Evolutionary conservation across 2,797 vertebrate genomes (phyloP).

Genomic region (Crenuchus spilurus): DNA sequence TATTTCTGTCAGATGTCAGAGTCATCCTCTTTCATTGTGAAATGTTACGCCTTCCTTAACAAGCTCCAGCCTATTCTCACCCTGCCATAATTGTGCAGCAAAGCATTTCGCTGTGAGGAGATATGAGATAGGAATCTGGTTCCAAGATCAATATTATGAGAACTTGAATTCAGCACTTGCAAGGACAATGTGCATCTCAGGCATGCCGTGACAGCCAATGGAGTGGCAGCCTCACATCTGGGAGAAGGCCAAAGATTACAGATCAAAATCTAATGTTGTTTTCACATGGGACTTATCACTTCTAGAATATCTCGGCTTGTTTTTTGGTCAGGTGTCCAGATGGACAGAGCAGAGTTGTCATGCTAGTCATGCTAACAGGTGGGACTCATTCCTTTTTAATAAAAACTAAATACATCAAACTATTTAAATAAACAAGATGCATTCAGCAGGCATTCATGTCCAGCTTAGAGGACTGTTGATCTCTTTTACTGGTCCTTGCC

Average conservation of each 20-base stretch:
- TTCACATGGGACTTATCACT: conserved; percentile 39
- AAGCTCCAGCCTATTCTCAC: conserved; percentile 49
- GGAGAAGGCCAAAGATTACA: conserved; percentile 51
- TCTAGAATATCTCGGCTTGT: conserved; percentile 31
- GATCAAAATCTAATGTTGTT: conserved; percentile 39
- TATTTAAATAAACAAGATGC: conserved; percentile 1
- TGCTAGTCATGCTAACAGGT: conserved; percentile 21
- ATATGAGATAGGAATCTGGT: conserved; percentile 54
- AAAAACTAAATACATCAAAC: neutral
- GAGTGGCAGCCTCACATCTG: conserved; percentile 35
- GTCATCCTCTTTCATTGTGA: conserved; percentile 59
- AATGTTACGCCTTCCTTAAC: conserved; percentile 56
- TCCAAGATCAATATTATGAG: conserved; percentile 78
- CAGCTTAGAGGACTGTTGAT: conserved; percentile 1
- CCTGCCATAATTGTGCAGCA: conserved; percentile 64
- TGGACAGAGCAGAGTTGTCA: conserved; percentile 43
- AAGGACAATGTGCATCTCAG: conserved; percentile 67
- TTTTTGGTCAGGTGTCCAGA: conserved; percentile 52
- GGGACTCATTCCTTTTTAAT: conserved; percentile 5
- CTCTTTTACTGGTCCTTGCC: neutral
- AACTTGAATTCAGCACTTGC: conserved; percentile 64
- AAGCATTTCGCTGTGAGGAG: conserved; percentile 63
- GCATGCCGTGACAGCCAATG: conserved; percentile 57
- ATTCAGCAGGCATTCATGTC: neutral
- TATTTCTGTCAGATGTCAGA: conserved; percentile 61